Percentiles rank a stretch among this genome's conserved stretches.
Conservation (phyloP, 2,113 vertebrate species). For the Otolemur garnettii region DNA sequence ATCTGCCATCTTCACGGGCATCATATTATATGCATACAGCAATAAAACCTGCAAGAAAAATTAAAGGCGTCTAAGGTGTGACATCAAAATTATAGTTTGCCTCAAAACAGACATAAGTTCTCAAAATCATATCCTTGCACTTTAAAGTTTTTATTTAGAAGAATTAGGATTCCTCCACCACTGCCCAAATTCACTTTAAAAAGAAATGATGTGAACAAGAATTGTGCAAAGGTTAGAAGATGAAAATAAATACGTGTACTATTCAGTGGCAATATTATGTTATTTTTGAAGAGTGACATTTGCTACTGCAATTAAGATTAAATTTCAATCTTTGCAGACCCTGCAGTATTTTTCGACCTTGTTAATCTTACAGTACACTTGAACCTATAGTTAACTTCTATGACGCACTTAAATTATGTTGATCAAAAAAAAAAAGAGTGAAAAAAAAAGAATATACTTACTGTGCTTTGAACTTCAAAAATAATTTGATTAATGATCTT, state of each 20-base stretch:
- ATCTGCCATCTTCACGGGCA: constrained; percentile 54
- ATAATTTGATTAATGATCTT: too few species aligned
- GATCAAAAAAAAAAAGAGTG: too few species aligned
- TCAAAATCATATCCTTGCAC: background rate
- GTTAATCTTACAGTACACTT: too few species aligned
- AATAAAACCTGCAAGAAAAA: constrained; percentile 81
- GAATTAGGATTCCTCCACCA: background rate
- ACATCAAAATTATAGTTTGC: constrained; percentile 1
- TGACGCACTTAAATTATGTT: too few species aligned
- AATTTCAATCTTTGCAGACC: background rate
- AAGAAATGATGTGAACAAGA: constrained; percentile 20
- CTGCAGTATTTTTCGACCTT: too few species aligned
- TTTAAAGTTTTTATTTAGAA: constrained; percentile 48
- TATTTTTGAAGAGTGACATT: constrained; percentile 6
- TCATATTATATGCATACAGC: constrained; percentile 81
- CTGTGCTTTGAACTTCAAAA: too few species aligned
- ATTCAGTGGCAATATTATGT: background rate
- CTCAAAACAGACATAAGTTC: background rate
- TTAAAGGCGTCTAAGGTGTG: background rate
- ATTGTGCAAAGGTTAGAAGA: constrained; percentile 12
- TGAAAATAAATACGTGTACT: background rate
- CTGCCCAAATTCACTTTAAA: background rate
- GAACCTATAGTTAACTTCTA: too few species aligned
- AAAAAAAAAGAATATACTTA: too few species aligned
- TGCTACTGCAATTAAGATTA: background rate